A percentile compares a stretch with the other conserved stretches of the same genome.
These are phyloP conservation scores for Palythoa heliodiscus DNA, from an alignment of 92 coral and sea anemone genomes.

Conservation along the genomic window DNA sequence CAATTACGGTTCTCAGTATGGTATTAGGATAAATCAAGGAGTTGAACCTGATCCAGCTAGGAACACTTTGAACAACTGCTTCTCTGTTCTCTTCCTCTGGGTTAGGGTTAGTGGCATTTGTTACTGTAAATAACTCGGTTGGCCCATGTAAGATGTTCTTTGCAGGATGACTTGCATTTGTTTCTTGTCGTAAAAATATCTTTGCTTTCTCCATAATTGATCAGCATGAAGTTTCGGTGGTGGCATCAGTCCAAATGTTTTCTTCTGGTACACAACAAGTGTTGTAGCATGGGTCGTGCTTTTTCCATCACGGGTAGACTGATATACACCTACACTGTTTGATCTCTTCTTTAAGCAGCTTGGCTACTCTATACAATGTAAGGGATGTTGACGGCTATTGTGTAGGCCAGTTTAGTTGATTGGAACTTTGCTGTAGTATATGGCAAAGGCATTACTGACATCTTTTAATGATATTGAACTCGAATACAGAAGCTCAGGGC, in stretches of 20 bases:
- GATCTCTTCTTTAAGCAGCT: conserved; percentile 44
- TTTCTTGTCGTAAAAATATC: neutral
- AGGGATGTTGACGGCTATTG: neutral
- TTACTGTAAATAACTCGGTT: conserved; percentile 28
- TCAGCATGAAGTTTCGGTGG: conserved; percentile 54
- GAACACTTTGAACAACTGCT: too few species aligned
- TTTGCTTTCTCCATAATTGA: conserved; percentile 2
- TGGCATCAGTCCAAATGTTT: conserved; percentile 59
- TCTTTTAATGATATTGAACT: neutral
- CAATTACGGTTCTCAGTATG: neutral
- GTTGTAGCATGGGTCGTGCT: neutral
- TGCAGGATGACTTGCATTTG: neutral
- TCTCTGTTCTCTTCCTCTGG: too few species aligned
- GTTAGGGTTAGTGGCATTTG: conserved; percentile 19
- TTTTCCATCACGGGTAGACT: conserved; percentile 40
- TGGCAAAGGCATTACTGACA: neutral
- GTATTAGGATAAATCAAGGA: conserved; percentile 4
- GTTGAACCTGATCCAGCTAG: neutral
- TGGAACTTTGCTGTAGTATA: neutral
- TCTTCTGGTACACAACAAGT: conserved; percentile 44
- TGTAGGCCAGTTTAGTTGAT: neutral
- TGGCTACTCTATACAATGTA: conserved; percentile 42
- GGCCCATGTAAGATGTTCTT: neutral
- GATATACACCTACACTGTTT: conserved; percentile 52
- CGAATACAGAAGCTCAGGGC: neutral